Percentiles rank a stretch among this genome's conserved stretches.
Conservation (phyloP, 2,113 vertebrate species). For the Hippolais icterina region DNA sequence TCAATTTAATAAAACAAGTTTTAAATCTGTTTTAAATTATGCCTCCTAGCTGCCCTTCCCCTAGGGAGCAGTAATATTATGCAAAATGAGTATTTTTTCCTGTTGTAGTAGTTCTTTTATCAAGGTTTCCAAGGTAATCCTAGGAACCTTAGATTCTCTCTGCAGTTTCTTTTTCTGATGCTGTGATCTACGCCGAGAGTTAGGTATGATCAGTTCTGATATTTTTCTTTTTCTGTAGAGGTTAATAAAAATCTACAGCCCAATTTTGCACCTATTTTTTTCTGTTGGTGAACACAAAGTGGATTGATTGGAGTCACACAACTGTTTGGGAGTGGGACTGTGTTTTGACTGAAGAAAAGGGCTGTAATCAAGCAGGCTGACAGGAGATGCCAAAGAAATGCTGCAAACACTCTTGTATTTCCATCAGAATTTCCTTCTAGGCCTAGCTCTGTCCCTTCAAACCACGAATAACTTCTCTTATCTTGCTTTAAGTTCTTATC, state of each 20-base stretch:
- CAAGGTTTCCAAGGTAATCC: neutral
- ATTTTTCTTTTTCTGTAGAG: neutral
- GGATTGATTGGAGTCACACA: neutral
- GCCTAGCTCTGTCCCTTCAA: neutral
- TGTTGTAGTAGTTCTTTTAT: neutral
- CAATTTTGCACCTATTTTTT: neutral
- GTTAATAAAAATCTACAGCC: slow-evolving; percentile 2
- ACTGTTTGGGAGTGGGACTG: neutral
- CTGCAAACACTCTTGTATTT: neutral
- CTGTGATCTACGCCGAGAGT: neutral
- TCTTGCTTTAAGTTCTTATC: neutral
- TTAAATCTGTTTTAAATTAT: neutral
- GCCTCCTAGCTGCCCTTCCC: neutral
- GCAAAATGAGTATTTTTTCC: neutral
- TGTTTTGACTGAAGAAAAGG: neutral
- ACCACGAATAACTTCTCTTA: neutral
- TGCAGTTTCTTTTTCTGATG: neutral
- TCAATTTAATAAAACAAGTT: neutral
- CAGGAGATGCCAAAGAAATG: neutral
- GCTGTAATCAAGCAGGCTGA: slow-evolving; percentile 10
- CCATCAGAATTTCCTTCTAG: neutral
- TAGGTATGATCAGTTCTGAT: neutral
- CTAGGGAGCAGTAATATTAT: neutral
- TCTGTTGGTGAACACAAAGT: neutral
- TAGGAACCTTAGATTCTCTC: neutral